These are phyloP conservation scores for Columba janthina DNA, from an alignment of 2,113 vertebrate genomes.

Conservation along the genomic window DNA sequence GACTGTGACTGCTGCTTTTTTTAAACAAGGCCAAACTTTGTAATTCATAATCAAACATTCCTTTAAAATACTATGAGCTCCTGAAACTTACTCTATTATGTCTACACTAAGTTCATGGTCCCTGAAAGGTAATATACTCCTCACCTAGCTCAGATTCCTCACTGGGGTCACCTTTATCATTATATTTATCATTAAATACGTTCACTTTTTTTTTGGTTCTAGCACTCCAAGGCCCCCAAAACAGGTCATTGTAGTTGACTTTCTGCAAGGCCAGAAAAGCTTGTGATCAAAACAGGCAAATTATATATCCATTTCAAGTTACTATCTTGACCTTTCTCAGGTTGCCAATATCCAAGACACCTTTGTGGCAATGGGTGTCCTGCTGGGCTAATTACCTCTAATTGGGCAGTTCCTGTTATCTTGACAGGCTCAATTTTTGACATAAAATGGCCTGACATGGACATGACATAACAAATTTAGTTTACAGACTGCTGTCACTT, in stretches of 20 bases:
- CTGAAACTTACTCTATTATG: neutral
- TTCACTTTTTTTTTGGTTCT: neutral
- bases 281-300: constrained; percentile 19
- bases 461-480: neutral
- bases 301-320: neutral
- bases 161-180: neutral
- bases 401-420: neutral
- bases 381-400: constrained; percentile 6
- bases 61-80: neutral
- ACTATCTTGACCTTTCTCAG: constrained; percentile 23
- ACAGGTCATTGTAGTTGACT: neutral
- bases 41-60: neutral
- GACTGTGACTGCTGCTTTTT: neutral
- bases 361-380: neutral
- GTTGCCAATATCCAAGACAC: neutral
- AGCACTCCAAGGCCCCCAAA: neutral
- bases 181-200: neutral
- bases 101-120: neutral
- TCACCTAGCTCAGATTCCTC: neutral
- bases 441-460: neutral
- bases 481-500: neutral
- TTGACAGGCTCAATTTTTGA: neutral
- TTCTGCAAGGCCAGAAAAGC: neutral
- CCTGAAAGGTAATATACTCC: neutral
- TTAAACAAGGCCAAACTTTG: neutral